Base-by-base conservation (phyloP, 37 sponge, comb jelly and placozoan species). In the Eunapius fragilis region DNA sequence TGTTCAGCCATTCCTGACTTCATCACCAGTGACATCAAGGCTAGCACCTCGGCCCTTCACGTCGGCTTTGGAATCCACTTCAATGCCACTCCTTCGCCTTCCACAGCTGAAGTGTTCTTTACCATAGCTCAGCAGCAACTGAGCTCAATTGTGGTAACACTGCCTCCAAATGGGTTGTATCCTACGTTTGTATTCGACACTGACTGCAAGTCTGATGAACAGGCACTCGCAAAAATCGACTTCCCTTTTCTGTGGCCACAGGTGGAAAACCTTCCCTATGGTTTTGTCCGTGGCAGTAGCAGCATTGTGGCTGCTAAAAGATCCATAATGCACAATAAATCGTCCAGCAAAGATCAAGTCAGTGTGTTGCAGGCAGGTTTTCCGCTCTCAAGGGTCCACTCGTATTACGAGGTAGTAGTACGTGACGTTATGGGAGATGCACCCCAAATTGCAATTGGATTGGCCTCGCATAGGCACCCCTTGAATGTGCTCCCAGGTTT, bases 381-480 rank as follows among this genome's bases (percentile, higher is more conserved):
- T 36, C 91, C 94, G 3, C 86, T 94, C 58, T 81, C 91, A 24
- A 82, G 75, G 25, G n/a, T 69, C 9, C 78, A 84, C 26, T 32
- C 91, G 14, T 94, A 94, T 70, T 94, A 78, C 82, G 94, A 94
- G 70, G 71, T 90, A 2, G 38, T 45, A n/a, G 76, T 90, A 9
- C 25, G 70, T 30, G 27, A 25, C 11, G 36, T 33, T 0, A 82
- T 85, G 22, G 76, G 47, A 3, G 71, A 69, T 2, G 67, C 35
- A 26, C 73, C 36, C n/a, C 25, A 71, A 22, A 80, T 95, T 27
- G 89, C 93, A 36, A 77, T 86, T 71, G 96, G 96, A 5, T 30
- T 95, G 22, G 93, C 96, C 31, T 30, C 80, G 19, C 68, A 67
- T 27, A 30, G 71, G 45, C 90, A 90, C 50, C 72, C 83, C 22